Evolutionary conservation across 2,888 invertebrate species (phyloP), one percentile per base, ranked within the genome.

Genomic region (Meteorus colon): DNA sequence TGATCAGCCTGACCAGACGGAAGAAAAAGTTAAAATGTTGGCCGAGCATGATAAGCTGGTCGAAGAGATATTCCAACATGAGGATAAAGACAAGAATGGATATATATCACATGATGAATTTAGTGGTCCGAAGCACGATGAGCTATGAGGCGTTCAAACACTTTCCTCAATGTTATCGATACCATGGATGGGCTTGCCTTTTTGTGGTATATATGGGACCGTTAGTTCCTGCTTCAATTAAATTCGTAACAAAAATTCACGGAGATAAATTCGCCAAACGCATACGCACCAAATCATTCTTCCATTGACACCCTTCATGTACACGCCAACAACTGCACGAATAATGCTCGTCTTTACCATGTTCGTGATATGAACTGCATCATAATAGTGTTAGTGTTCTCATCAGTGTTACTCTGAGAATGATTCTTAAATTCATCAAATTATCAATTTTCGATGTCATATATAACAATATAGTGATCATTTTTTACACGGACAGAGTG

Each of bases 101-200:
- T 96, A 94, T 91, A 98, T 98, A 85, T 97, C 98, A 80, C 96
- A 97, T 90, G 96, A 96, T 68, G 98, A 98, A 90, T 98, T 98
- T 92, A 97, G 97, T 34, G 98, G 98, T 4, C 98, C 98, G 19
- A 98, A 98, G 89, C 98, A 98, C 90, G 98, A 98, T 90, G 98
- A 98, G 91, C 94, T 98, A 89, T 98, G 95, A 92, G 86, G 81
- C 71, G 62, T 48, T 27, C 48, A 62, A 62, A 72, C 55, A 29
- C 67, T 48, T 51, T 76, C 45, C 67, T 51, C 66, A 71, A 48
- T 72, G 72, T 72, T 67, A 41, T 55, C 69, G 55, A 59, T 16
- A 45, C 71, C 59, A 65, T 67, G 71, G 65, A 41, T 71, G 8
- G 4, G 34, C 34, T 8, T 6, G 8, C 4, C 8, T 6, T 34